Base-by-base conservation (phyloP, 2,113 vertebrate genomes). In the Lophochroa leadbeateri region DNA sequence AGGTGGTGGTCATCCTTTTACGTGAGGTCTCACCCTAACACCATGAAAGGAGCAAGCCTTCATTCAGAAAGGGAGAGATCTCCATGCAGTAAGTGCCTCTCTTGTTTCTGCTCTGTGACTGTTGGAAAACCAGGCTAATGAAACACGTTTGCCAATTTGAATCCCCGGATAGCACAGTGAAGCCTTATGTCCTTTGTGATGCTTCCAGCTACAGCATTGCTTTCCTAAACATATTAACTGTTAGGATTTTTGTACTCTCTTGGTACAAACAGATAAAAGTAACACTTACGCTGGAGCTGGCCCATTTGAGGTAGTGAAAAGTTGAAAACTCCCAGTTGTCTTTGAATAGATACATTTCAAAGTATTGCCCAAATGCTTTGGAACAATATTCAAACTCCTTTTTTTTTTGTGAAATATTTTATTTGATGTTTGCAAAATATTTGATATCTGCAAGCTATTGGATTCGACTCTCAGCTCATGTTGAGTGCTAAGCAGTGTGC, bases 181-280 rank as follows among this genome's bases (percentile, higher is more conserved):
- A 94, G 37, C 23, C 28, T 86, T 76, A 68, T 27, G 49, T 95
- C 90, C 65, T 96, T 93, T 97, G 77, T 95, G 92, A 57, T 65
- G 57, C 61, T 89, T 94, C 86, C 94, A 96, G 94, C 52, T 75
- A 60, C 44, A 89, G 91, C 57, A 89, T n/a, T 90, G 60, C 47
- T 93, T 95, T 71, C 39, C 79, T 94, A 94, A 92, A 96, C 61
- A 29, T 92, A 95, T 92, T 86, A 95, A 93, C 72, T 89, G 80
- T 47, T 91, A 84, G 69, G 86, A 69, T 75, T 86, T 86, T 91
- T 94, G 28, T 94, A 57, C 27, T 94, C 47, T 91, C 41, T 84
- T 84, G 37, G 65, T 85, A 82, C 69, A 88, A 89, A 85, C 50
- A 90, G 88, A 88, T 80, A 89, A 94, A 95, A 93, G 81, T 65